Evolutionary conservation across 2,888 invertebrate species (phyloP).

Genomic region (Cheilosia grossa): DNA sequence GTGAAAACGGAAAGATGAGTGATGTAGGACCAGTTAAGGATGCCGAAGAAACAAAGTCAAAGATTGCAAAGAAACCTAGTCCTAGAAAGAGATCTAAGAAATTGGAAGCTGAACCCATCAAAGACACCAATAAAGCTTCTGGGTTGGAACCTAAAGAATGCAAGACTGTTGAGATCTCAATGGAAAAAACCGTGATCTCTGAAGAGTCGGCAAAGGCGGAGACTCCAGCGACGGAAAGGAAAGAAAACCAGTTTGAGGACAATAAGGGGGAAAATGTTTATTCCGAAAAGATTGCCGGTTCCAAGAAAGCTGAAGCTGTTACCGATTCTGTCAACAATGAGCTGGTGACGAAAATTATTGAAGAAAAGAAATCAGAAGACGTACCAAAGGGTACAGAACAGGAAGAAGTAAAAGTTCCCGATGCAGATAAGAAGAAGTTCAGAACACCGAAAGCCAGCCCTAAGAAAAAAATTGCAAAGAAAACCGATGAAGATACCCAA

Average conservation of each 20-base stretch:
- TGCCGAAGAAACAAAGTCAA: constrained; percentile 3
- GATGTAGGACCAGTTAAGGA: not conserved
- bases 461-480: constrained; percentile 71
- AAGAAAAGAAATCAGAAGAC: constrained; percentile 16
- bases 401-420: constrained; percentile 31
- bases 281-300: not conserved
- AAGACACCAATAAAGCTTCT: constrained; percentile 34
- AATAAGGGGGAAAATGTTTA: no score
- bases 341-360: constrained; percentile 18
- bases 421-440: constrained; percentile 56
- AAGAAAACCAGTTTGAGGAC: not conserved
- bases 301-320: constrained; percentile 1
- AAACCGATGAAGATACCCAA: constrained; percentile 67
- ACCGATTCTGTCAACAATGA: constrained; percentile 28
- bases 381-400: constrained; percentile 20
- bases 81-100: constrained; percentile 45
- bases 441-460: constrained; percentile 43
- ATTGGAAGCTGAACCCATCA: not conserved
- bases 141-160: constrained; percentile 49
- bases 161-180: constrained; percentile 7
- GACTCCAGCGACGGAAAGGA: not conserved
- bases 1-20: not conserved
- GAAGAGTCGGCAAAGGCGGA: no score
- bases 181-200: not conserved
- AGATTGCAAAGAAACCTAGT: constrained; percentile 44